These are phyloP conservation scores for Melanotaenia nigrans DNA, from an alignment of 2,797 vertebrate species.

Conservation along the genomic window DNA sequence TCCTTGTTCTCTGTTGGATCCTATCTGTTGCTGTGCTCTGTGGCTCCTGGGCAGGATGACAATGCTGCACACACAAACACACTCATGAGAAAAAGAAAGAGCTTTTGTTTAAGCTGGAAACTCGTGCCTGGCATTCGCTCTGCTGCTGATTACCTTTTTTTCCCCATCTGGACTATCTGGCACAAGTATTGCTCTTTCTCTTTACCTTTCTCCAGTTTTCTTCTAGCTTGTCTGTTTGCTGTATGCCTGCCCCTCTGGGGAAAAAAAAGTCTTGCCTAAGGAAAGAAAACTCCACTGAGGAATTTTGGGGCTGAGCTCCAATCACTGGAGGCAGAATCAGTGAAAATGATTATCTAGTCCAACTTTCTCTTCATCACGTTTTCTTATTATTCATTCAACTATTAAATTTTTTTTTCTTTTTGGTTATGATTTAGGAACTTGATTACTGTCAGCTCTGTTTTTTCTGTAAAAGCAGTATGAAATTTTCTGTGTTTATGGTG, in stretches of 20 bases:
- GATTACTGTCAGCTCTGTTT: too few species aligned
- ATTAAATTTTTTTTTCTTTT: not conserved
- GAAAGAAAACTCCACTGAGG: not conserved
- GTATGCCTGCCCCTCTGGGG: too few species aligned
- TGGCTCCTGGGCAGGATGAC: conserved; percentile 39
- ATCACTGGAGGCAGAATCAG: not conserved
- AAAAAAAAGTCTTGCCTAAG: not conserved
- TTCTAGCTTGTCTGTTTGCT: conserved; percentile 3
- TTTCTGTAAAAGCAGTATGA: too few species aligned
- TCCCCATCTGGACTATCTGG: conserved; percentile 67
- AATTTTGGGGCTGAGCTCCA: not conserved
- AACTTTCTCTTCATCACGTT: not conserved
- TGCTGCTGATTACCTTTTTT: conserved; percentile 63
- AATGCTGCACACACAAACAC: conserved; percentile 6
- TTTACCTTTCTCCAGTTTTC: conserved; percentile 18
- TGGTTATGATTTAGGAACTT: too few species aligned
- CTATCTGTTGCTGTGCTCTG: conserved; percentile 37
- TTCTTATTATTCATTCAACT: not conserved
- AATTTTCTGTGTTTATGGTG: too few species aligned
- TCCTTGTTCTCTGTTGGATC: conserved; percentile 67
- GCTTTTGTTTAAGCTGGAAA: conserved; percentile 53
- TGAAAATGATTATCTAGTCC: not conserved
- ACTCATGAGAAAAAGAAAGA: conserved; percentile 21
- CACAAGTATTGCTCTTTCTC: conserved; percentile 30
- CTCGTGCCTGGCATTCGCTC: conserved; percentile 49